phyloP scores from a whole-genome alignment of 2,113 vertebrate genomes.

The Elgaria multicarinata region DNA sequence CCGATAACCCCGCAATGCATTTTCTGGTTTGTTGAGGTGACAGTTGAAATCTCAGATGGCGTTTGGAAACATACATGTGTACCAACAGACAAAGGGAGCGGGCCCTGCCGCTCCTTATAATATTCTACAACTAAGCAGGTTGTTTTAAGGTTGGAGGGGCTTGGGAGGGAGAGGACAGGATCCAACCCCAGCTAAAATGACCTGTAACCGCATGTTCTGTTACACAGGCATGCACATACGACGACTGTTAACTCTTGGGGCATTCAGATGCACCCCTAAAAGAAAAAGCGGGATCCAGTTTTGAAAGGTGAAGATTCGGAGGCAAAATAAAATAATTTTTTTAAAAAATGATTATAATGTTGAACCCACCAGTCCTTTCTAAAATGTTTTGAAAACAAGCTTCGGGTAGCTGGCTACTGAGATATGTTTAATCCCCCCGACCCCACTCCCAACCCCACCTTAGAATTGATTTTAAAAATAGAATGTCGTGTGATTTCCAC shows the following conservation, averaged over 20 bases:
- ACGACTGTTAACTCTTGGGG: too few relatives aligned
- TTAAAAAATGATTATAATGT: not conserved
- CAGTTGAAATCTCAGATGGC: not conserved
- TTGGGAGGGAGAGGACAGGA: too few relatives aligned
- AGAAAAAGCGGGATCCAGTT: not conserved
- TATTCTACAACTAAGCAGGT: not conserved
- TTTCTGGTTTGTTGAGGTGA: not conserved
- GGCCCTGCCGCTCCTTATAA: not conserved
- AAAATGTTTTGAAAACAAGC: slow-evolving; percentile 21
- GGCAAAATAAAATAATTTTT: not conserved
- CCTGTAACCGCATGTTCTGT: not conserved
- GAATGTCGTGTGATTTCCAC: slow-evolving; percentile 21
- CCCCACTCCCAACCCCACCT: too few relatives aligned
- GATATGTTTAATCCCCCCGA: slow-evolving; percentile 27
- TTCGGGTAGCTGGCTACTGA: not conserved
- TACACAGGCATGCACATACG: not conserved
- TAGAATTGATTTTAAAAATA: not conserved
- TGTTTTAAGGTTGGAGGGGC: not conserved
- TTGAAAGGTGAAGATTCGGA: not conserved
- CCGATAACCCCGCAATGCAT: not conserved
- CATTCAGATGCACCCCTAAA: not conserved
- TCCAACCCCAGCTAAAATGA: not conserved
- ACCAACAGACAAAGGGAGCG: slow-evolving; percentile 15
- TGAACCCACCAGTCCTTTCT: not conserved
- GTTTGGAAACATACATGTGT: slow-evolving; percentile 6